Percentiles rank a stretch among this genome's conserved stretches.
Evolutionary conservation across 2,797 vertebrate species (phyloP).

Genomic region (Chelonia mydas): DNA sequence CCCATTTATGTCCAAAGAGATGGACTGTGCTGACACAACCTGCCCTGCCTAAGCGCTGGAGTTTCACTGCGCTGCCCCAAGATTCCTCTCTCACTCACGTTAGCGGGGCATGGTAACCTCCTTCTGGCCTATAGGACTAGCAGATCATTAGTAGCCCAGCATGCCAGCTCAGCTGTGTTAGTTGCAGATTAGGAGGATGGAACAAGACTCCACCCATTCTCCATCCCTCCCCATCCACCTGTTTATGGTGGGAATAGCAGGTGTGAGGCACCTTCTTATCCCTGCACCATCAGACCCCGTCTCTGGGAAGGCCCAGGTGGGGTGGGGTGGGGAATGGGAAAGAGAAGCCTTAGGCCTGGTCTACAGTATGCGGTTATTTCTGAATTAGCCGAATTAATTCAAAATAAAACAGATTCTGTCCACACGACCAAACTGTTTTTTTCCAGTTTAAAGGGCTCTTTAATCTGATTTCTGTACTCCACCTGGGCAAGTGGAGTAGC

Average conservation of each 20-base stretch:
- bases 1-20: not conserved
- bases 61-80: not conserved
- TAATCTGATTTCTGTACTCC: no score
- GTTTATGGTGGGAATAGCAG: fast-evolving
- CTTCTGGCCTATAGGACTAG: not conserved
- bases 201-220: not conserved
- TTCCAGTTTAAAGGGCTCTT: no score
- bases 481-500: no score
- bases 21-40: not conserved
- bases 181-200: not conserved
- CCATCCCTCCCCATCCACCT: fast-evolving
- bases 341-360: not conserved
- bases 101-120: fast-evolving
- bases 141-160: not conserved
- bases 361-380: no score
- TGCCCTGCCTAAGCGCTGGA: not conserved
- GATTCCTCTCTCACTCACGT: not conserved
- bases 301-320: not conserved
- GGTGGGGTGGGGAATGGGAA: not conserved
- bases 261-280: not conserved
- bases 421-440: no score
- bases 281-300: not conserved
- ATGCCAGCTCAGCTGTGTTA: not conserved
- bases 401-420: no score
- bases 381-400: no score